Base-by-base conservation (phyloP, 2,113 vertebrate genomes). In the Ciconia maguari region DNA sequence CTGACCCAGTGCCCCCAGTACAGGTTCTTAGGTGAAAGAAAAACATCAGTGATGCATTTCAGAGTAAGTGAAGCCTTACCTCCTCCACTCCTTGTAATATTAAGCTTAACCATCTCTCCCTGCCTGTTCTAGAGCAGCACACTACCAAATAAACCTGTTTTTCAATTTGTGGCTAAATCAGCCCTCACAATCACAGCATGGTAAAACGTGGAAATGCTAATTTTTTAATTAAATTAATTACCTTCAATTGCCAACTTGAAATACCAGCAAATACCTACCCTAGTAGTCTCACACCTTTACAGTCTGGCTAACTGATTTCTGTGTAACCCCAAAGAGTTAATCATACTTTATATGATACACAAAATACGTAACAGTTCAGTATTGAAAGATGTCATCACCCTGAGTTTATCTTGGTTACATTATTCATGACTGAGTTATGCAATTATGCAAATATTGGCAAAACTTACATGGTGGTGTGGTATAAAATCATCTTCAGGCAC, bases 71-170 rank as follows among this genome's bases (percentile, higher is more conserved):
- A 80, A 87, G 6, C 11, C 30, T 91, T 80, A 21, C 17, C 25
- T 81, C 25, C n/a, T 48, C 3, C 0, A 15, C 8, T 46, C 22
- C 2, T 0, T n/a, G 6, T 32, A 29, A 26, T 10, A 66, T 21
- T 36, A 85, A 68, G 13, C 18, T 69, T 48, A 92, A 51, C 36
- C 19, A 16, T 48, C 62, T 83, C 79, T 68, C 70, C 52, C 49
- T 79, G 17, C 20, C 66, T 76, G 3, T 38, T 65, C 44, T 65
- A 80, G 48, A 90, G 54, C 29, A 68, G 19, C 24, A 76, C 19
- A 16, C 26, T 44, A 49, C 34, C 36, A 57, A 90, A 83, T 69
- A 72, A 93, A 46, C 11, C 11, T 27, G 2, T 0, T 69, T 55
- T 79, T 68, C 34, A 57, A 16, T 72, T 55, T 84, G 36, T 49